Evolutionary conservation across 1,140 invertebrate genomes (phyloP).

Genomic region (roundworm (Caenorhabditis elegans)): WBcel235 BX284606.5:9555001-9555500

Average conservation of each 20-base stretch:
- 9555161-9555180: neutral
- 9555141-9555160: no score
- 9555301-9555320: neutral
- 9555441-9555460: neutral
- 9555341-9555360: neutral
- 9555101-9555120: neutral
- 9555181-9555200: neutral
- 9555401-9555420: conserved; percentile 5
- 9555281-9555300: neutral
- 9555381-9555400: neutral
- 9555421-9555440: neutral
- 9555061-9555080: neutral
- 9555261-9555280: neutral
- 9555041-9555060: conserved; percentile 38
- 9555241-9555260: conserved; percentile 37
- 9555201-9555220: neutral
- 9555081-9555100: neutral
- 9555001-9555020: neutral
- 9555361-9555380: neutral
- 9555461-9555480: conserved; percentile 13
- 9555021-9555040: conserved; percentile 23
- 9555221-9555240: conserved; percentile 27
- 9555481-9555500: conserved; percentile 35
- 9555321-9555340: conserved; percentile 20
- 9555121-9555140: no score